Base-by-base conservation (phyloP, 1,140 invertebrate species). In the Vanessa atalanta region DNA sequence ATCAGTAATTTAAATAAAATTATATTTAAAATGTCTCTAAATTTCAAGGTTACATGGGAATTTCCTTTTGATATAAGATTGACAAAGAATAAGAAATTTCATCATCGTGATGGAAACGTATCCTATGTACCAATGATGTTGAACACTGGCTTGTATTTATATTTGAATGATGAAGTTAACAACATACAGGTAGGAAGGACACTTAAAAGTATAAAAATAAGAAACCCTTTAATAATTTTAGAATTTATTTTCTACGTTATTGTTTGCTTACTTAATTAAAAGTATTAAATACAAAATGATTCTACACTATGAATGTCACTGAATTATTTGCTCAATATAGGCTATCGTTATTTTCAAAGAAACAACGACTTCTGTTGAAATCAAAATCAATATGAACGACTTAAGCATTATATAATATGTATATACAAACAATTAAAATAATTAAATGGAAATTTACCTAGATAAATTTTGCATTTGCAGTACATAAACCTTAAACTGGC, bases 21-120 rank as follows among this genome's bases (percentile, higher is more conserved):
- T 4, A 11, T 65, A 12, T 48, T 15, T 15, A 11, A 50, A 14
- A 14, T 5, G 15, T 20, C 1, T 31, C 15, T 69, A 53, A 53
- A 48, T 53, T 79, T 75, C n/a, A 16, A 88, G 85, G 71, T 65
- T 14, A 81, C 79, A 8, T 86, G 82, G 82, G 85, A 86, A 51
- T 67, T 61, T 23, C 79, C 77, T 0, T 88, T 88, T 60, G 76
- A 83, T 31, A 47, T 73, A 4, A 50, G 63, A 47, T 43, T 70
- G 3, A 87, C 83, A 14, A 79, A 60, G 15, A 13, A 73, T 15
- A 69, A 64, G 20, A 76, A 73, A 37, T 87, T 85, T 51, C 69
- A 70, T 13, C 66, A 71, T n/a, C 51, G 65, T 2, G 72, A 80
- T 15, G 73, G 75, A 0, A 77, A 76, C 13, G 60, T 63, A 16